Evolutionary conservation across 2,113 vertebrate genomes (phyloP).

Genomic region (Gymnogyps californianus): DNA sequence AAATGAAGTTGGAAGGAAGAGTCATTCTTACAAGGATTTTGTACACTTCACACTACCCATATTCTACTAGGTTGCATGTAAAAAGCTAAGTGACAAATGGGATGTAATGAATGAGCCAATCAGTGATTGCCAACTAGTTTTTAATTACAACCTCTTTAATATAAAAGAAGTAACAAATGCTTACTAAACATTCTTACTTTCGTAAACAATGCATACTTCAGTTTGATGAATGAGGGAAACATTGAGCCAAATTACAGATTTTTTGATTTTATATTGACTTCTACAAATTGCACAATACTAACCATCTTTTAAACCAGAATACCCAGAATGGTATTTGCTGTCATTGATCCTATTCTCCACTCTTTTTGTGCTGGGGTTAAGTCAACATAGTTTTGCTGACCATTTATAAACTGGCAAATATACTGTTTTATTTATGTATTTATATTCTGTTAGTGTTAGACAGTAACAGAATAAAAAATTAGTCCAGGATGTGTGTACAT

Average conservation of each 20-base stretch:
- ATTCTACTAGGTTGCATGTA: neutral
- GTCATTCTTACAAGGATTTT: neutral
- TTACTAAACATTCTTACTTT: neutral
- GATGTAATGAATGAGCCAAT: neutral
- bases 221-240: neutral
- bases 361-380: neutral
- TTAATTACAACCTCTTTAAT: neutral
- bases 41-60: neutral
- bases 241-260: neutral
- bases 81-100: neutral
- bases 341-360: neutral
- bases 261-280: neutral
- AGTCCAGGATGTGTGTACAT: neutral
- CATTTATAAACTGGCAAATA: neutral
- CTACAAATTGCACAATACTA: neutral
- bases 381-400: neutral
- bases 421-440: neutral
- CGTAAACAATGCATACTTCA: neutral
- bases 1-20: neutral
- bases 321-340: neutral
- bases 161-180: neutral
- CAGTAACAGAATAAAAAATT: neutral
- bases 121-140: neutral
- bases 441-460: neutral
- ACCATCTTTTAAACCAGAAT: neutral